Evolutionary conservation across 2,888 invertebrate genomes (phyloP).

Genomic region (Cephus runcator): DNA sequence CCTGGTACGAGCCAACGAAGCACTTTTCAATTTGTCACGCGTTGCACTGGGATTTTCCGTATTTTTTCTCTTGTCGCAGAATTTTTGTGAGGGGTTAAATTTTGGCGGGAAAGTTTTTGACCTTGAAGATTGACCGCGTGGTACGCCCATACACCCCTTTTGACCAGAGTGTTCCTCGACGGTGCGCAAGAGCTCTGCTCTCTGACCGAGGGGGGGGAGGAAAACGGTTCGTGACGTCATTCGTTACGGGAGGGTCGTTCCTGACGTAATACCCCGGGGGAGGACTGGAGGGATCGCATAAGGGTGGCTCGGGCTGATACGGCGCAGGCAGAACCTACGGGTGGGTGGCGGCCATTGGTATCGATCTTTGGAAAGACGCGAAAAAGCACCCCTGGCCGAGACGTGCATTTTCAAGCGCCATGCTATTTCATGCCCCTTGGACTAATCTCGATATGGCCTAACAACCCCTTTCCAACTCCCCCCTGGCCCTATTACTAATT

Average conservation of each 20-base stretch:
- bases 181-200: neutral
- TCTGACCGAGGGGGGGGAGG: neutral
- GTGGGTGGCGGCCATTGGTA: slow-evolving; percentile 1
- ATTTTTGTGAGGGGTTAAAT: neutral
- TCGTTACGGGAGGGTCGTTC: neutral
- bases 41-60: neutral
- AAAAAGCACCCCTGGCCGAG: neutral
- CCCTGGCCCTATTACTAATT: neutral
- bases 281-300: neutral
- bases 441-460: neutral
- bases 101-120: neutral
- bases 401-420: neutral
- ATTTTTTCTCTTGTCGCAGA: neutral
- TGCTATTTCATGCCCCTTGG: neutral
- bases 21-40: neutral
- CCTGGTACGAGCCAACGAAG: neutral
- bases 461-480: neutral
- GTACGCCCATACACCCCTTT: neutral
- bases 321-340: neutral
- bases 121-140: neutral
- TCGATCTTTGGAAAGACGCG: slow-evolving; percentile 3
- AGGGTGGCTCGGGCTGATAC: neutral
- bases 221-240: neutral
- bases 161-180: neutral
- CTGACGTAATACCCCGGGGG: neutral